Evolutionary conservation across 1,140 invertebrate genomes (phyloP).

Genomic region (Drosophila kanapiae): DNA sequence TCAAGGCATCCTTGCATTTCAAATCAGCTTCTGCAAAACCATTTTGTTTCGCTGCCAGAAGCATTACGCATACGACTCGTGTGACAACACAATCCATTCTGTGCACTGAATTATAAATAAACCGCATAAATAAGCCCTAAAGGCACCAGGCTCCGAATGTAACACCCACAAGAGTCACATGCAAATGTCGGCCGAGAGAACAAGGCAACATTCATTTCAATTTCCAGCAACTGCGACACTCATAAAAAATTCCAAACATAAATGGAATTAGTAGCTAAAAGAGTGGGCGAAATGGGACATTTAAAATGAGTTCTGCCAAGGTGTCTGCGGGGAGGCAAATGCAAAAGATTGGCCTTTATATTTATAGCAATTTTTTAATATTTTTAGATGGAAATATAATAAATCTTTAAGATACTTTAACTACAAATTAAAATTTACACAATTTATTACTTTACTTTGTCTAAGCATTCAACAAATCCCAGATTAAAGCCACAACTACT

Average conservation of each 20-base stretch:
- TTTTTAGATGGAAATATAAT: too few species aligned
- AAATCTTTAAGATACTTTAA: too few species aligned
- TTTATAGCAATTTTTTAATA: background rate
- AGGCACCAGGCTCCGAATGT: constrained; percentile 26
- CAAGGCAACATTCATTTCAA: constrained; percentile 61
- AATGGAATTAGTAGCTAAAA: constrained; percentile 66
- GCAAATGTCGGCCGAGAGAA: constrained; percentile 15
- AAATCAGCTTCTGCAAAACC: constrained; percentile 27
- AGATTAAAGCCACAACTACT: background rate
- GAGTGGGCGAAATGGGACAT: constrained; percentile 11
- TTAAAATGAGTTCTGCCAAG: constrained; percentile 12
- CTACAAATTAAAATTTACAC: too few species aligned
- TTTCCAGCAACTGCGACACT: constrained; percentile 39
- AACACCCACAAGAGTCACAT: constrained; percentile 27
- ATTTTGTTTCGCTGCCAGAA: constrained; percentile 4
- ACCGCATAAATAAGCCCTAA: constrained; percentile 62
- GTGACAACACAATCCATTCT: constrained; percentile 60
- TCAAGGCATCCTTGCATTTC: constrained; percentile 47
- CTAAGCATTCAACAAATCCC: background rate
- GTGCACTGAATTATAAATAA: constrained; percentile 74
- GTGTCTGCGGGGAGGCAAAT: background rate
- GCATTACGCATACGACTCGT: constrained; percentile 17
- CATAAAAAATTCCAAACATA: constrained; percentile 62
- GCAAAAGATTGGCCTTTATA: background rate
- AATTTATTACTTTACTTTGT: background rate